Conservation (phyloP, 2,113 vertebrate genomes). For the Cairina moschata region DNA sequence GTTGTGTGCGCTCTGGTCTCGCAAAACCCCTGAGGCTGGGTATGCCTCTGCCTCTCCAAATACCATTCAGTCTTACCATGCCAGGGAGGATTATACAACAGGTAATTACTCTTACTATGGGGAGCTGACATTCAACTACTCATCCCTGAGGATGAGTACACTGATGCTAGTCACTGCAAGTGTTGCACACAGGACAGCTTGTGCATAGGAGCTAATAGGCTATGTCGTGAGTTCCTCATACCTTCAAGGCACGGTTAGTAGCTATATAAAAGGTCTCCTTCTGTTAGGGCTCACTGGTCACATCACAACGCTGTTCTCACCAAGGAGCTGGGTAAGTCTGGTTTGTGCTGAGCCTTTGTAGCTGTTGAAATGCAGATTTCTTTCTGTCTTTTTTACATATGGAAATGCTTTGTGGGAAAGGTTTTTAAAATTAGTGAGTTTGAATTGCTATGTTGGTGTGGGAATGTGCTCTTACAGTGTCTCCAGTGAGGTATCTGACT, state of each 20-base stretch:
- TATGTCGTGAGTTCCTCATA: neutral
- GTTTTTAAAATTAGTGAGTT: accelerated
- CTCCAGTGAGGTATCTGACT: no score
- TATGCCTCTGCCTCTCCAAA: neutral
- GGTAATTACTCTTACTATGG: neutral
- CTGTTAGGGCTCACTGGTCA: neutral
- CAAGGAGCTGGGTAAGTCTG: slow-evolving; percentile 35
- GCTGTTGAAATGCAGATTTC: neutral
- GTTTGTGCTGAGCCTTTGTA: neutral
- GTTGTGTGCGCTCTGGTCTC: accelerated
- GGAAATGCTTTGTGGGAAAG: neutral
- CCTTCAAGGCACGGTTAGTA: neutral
- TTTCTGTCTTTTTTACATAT: neutral
- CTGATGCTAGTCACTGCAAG: neutral
- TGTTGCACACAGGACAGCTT: neutral
- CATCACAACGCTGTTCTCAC: neutral
- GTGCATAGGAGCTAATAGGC: neutral
- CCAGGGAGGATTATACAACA: neutral
- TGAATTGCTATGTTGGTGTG: no score
- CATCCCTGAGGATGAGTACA: neutral
- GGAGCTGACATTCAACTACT: neutral
- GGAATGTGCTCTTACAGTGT: accelerated
- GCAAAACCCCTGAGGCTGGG: neutral
- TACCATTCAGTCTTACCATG: slow-evolving; percentile 8
- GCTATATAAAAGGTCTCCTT: slow-evolving; percentile 27